These are phyloP conservation scores for Hystrix cristata DNA, from an alignment of 2,113 vertebrate genomes.

Conservation along the genomic window DNA sequence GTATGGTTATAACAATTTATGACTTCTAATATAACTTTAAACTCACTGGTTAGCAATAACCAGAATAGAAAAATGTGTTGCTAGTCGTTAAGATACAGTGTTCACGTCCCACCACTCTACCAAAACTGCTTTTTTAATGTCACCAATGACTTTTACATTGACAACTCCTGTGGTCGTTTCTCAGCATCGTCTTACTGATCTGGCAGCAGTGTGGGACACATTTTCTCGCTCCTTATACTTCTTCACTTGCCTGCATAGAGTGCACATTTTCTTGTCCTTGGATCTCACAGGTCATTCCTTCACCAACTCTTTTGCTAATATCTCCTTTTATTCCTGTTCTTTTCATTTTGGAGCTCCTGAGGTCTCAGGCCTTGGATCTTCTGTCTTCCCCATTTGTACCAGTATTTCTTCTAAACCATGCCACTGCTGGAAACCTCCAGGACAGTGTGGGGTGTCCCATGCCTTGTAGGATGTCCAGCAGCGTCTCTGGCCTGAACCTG, in stretches of 20 bases:
- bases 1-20: not conserved
- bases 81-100: not conserved
- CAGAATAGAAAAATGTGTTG: not conserved
- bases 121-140: not conserved
- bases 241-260: not conserved
- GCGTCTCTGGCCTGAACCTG: not conserved
- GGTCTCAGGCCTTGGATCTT: not conserved
- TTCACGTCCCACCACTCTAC: not conserved
- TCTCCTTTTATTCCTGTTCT: not conserved
- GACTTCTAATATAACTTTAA: not conserved
- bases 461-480: not conserved
- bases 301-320: not conserved
- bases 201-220: not conserved
- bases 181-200: not conserved
- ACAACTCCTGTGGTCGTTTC: not conserved
- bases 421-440: not conserved
- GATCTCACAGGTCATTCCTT: accelerated
- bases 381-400: not conserved
- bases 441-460: not conserved
- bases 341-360: not conserved
- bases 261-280: not conserved
- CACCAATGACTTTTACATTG: not conserved
- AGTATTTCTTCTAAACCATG: not conserved
- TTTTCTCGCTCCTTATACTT: not conserved
- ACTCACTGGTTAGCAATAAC: not conserved